phyloP scores from a whole-genome alignment of 2,113 vertebrate species.

The Ochotona curzoniae region DNA sequence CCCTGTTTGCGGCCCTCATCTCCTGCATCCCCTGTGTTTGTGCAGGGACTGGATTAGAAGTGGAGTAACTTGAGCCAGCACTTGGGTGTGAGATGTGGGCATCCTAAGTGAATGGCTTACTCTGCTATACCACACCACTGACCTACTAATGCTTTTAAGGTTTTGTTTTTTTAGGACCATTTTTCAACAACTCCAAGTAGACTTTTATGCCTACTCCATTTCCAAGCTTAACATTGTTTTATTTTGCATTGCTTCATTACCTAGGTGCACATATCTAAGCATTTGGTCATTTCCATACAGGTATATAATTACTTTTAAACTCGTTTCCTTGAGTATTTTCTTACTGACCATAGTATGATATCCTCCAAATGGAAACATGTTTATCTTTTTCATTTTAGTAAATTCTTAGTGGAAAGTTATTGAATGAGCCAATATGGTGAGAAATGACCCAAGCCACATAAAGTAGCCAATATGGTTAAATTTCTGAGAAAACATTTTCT shows the following conservation, averaged over 20 bases:
- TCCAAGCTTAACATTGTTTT: not conserved
- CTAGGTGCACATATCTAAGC: not conserved
- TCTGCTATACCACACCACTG: no score
- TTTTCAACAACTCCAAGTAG: constrained; percentile 20
- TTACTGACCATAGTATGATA: constrained; percentile 32
- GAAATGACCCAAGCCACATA: no score
- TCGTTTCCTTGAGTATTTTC: not conserved
- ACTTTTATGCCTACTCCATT: not conserved
- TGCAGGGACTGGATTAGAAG: no score
- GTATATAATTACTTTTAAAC: constrained; percentile 34
- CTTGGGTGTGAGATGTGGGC: no score
- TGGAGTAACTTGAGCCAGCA: no score
- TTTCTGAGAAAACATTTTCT: constrained; percentile 33
- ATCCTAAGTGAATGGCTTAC: no score
- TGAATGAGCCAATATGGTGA: not conserved
- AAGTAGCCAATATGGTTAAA: not conserved
- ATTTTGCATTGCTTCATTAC: not conserved
- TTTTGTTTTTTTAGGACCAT: not conserved
- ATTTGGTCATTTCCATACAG: constrained; percentile 13
- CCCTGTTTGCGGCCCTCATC: no score
- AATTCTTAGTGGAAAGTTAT: constrained; percentile 8
- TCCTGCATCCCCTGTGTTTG: no score
- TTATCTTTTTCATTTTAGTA: constrained; percentile 8
- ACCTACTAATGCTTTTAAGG: not conserved
- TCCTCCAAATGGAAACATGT: not conserved